Base-by-base conservation (phyloP, 2,797 vertebrate genomes). In the Alfaro cultratus region DNA sequence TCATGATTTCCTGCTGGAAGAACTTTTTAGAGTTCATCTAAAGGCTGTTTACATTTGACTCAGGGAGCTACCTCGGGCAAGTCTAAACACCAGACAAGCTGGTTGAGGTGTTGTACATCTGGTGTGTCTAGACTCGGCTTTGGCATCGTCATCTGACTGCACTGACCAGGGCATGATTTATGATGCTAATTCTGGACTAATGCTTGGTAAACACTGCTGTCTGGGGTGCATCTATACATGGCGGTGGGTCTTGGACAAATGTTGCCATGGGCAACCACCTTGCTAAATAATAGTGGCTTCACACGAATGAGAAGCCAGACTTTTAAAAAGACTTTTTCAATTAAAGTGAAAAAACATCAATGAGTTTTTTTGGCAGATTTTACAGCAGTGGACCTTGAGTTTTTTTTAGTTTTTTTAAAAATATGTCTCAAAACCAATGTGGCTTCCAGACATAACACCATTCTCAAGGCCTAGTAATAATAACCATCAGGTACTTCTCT, bases 121-220 rank as follows among this genome's bases (percentile, higher is more conserved):
- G 53, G 26, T 82, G 49, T 90, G 91, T 93, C 92, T 93, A 93
- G 89, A 93, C 92, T 90, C 78, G 75, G 83, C 72, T 87, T 89
- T 88, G 78, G 76, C 89, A 88, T 82, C 73, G 53, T 74, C 77
- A 83, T 83, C 21, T 76, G 60, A 64, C 31, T 64, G 15, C 15
- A 3, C 31, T 64, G 67, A 70, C 39, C 67, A 70, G 67, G 12
- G 39, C 4, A 13, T 43, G 67, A 70, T 70, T 70, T 43, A 70
- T 3, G 39, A 70, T n/a, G 39, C 39, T 43, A n/a, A n/a, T 43
- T 43, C 41, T 2, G 67, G 39, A 43, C 21, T 68, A 68, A 68
- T 41, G 11, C 36, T 67, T 68, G 64, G 36, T 41, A 68, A 68
- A 23, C 9, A 68, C 36, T 68, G 64, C 64, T 39, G 21, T 68